Evolutionary conservation across 2,113 vertebrate species (phyloP).

Genomic region (Struthidea cinerea): DNA sequence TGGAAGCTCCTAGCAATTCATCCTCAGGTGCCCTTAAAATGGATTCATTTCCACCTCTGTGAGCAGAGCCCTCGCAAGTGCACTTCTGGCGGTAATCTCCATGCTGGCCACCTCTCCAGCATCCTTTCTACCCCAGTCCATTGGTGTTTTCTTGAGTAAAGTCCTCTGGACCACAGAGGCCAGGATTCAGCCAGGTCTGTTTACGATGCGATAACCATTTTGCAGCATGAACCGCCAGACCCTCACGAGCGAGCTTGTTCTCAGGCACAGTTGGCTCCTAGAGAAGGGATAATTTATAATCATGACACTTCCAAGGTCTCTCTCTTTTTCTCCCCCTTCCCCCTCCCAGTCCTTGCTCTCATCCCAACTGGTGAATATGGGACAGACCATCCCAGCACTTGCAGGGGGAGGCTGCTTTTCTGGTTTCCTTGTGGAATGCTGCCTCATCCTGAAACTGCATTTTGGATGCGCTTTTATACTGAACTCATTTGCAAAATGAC

Average conservation of each 20-base stretch:
- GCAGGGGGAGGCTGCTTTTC: neutral
- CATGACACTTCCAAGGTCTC: neutral
- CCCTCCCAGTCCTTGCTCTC: neutral
- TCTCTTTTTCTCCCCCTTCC: neutral
- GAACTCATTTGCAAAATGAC: neutral
- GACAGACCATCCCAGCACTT: neutral
- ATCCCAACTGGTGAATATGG: neutral
- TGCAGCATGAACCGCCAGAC: accelerated
- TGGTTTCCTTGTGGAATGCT: neutral
- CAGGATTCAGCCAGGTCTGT: neutral
- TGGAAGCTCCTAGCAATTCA: neutral
- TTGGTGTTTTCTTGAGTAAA: neutral
- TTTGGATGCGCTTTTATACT: neutral
- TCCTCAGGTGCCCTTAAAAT: neutral
- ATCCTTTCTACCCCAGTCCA: neutral
- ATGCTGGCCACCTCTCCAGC: accelerated
- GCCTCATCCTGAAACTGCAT: neutral
- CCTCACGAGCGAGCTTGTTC: neutral
- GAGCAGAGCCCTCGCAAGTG: neutral
- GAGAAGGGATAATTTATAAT: neutral
- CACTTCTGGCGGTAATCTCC: neutral
- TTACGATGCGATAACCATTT: neutral
- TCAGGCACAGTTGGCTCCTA: neutral
- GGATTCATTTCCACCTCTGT: neutral
- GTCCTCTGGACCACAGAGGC: neutral